These are phyloP conservation scores for Cylloceria caligata DNA, from an alignment of 2,888 invertebrate species.

Conservation along the genomic window DNA sequence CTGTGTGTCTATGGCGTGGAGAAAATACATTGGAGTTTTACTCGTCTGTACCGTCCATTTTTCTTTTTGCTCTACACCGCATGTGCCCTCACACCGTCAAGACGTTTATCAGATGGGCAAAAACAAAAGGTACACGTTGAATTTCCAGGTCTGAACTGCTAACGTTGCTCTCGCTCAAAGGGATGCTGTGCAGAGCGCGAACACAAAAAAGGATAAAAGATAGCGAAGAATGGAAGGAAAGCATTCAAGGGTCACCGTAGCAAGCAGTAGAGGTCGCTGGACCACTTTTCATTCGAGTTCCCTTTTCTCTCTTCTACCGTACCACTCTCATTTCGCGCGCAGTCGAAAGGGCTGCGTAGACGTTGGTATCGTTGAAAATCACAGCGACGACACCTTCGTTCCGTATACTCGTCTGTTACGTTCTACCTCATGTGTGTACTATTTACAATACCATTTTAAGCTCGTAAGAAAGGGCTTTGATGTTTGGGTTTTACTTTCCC, in stretches of 20 bases:
- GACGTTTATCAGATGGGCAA: constrained; percentile 58
- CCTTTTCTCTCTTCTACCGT: background rate
- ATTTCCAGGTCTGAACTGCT: constrained; percentile 40
- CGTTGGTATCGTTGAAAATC: constrained; percentile 34
- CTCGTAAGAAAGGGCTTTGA: background rate
- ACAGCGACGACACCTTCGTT: background rate
- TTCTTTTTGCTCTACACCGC: background rate
- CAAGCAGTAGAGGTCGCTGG: constrained; percentile 31
- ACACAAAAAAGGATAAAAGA: constrained; percentile 56
- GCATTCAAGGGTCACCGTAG: constrained; percentile 25
- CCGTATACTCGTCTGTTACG: background rate
- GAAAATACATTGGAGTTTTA: constrained; percentile 37
- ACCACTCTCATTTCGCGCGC: constrained; percentile 54
- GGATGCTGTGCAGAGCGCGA: constrained; percentile 56
- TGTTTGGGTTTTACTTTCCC: too few relatives aligned
- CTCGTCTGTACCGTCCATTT: constrained; percentile 5
- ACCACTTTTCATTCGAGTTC: constrained; percentile 48
- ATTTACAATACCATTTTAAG: background rate
- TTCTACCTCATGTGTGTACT: too few relatives aligned
- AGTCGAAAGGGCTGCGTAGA: constrained; percentile 2
- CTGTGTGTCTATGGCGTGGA: background rate
- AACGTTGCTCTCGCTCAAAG: constrained; percentile 43
- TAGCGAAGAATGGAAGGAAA: constrained; percentile 18
- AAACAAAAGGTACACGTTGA: constrained; percentile 57
- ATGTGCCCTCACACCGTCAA: constrained; percentile 9